Conservation (phyloP, 2,888 invertebrate genomes). For the Clunio marinus region DNA sequence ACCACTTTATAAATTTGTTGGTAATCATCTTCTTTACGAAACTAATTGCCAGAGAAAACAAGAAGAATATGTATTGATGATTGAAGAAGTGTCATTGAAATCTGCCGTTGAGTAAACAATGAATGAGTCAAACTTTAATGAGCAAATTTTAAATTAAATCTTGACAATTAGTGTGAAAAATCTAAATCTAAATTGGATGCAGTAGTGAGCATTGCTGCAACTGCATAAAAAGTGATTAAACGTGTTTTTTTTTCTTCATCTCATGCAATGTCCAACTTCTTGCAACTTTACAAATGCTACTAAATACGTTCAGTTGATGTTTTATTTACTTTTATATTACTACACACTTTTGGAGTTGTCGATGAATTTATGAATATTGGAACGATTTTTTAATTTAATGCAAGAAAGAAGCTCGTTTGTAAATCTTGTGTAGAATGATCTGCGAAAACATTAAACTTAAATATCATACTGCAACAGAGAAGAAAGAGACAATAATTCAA, state of each 20-base stretch:
- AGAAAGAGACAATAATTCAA: no score
- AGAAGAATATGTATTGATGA: background rate
- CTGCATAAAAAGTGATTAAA: slow-evolving; percentile 36
- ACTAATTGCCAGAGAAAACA: no score
- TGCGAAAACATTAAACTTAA: no score
- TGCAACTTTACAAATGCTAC: slow-evolving; percentile 2
- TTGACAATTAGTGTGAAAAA: background rate
- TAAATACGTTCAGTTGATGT: background rate
- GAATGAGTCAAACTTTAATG: background rate
- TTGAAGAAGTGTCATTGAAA: background rate
- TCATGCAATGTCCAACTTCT: slow-evolving; percentile 30
- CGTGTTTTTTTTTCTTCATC: slow-evolving; percentile 33
- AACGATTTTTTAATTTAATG: no score
- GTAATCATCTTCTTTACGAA: no score
- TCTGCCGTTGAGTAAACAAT: background rate
- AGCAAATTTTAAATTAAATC: no score
- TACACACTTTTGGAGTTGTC: no score
- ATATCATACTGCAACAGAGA: no score
- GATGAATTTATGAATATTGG: no score
- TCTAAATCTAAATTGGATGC: background rate
- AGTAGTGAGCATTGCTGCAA: slow-evolving; percentile 1
- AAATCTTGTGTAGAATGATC: no score
- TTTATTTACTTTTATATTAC: background rate
- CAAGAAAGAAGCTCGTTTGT: no score
- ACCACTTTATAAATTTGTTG: no score